These are phyloP conservation scores for Schizopygopsis malacanthus DNA, from an alignment of 2,797 vertebrate genomes.

Conservation along the genomic window DNA sequence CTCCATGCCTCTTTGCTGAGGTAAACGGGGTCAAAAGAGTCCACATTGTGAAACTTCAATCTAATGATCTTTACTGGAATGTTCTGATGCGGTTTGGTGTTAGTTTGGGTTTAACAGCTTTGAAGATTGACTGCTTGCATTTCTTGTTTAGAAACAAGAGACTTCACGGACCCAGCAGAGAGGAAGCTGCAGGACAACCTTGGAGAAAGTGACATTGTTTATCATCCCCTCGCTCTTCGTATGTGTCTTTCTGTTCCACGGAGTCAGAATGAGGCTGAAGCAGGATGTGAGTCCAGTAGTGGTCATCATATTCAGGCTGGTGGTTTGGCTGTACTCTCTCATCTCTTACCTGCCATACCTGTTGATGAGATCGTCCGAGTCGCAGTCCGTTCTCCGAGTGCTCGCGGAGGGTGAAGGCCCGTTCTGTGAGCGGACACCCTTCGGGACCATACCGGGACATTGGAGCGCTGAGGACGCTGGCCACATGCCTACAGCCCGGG, in stretches of 20 bases:
- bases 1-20: conserved; percentile 5
- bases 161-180: neutral
- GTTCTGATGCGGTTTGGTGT: neutral
- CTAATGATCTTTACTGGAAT: conserved; percentile 4
- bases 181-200: neutral
- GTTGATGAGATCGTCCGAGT: conserved; percentile 73
- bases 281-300: conserved; percentile 89
- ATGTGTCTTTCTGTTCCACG: neutral
- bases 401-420: conserved; percentile 84
- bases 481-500: conserved; percentile 81
- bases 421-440: conserved; percentile 76
- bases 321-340: conserved; percentile 84
- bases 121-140: neutral
- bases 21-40: neutral
- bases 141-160: conserved; percentile 19
- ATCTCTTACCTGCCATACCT: conserved; percentile 87
- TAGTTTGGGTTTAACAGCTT: neutral
- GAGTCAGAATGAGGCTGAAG: conserved; percentile 87
- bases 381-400: conserved; percentile 78
- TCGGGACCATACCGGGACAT: conserved; percentile 86
- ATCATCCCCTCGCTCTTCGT: conserved; percentile 13
- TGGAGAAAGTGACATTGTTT: neutral
- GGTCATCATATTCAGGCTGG: conserved; percentile 84
- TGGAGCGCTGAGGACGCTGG: conserved; percentile 78
- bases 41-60: neutral